phyloP scores from a whole-genome alignment of 2,888 invertebrate genomes.

The Lasioglossum zephyrum region DNA sequence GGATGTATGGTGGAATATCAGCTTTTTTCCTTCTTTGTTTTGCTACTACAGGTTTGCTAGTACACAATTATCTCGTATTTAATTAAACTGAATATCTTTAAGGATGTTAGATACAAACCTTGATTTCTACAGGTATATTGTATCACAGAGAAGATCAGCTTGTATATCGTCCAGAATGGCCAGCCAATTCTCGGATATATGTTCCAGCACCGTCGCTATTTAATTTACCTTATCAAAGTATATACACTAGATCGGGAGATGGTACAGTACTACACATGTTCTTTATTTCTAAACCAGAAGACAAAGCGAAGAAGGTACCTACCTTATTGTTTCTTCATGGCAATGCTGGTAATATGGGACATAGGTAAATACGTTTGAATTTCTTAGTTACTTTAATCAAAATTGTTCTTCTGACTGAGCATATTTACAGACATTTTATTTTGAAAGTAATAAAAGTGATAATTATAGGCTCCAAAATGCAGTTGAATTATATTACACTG shows the following conservation, averaged over 20 bases:
- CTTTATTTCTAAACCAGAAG: conserved; percentile 90
- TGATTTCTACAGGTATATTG: conserved; percentile 88
- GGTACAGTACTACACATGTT: conserved; percentile 92
- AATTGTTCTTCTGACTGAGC: not conserved
- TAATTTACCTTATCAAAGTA: conserved; percentile 94
- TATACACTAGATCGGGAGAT: conserved; percentile 91
- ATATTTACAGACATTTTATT: not conserved
- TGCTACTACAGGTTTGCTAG: conserved; percentile 87
- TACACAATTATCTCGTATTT: not conserved
- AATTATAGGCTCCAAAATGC: conserved; percentile 91
- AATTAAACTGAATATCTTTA: not conserved
- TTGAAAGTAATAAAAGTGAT: not conserved
- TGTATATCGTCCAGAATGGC: conserved; percentile 95
- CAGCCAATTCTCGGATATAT: conserved; percentile 94
- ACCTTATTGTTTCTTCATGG: conserved; percentile 97
- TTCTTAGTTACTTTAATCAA: not conserved
- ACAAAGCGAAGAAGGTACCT: conserved; percentile 89
- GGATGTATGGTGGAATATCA: conserved; percentile 92
- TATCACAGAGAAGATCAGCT: conserved; percentile 95
- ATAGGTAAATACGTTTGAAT: conserved; percentile 87
- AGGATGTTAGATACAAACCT: not conserved
- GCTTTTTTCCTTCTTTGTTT: conserved; percentile 89
- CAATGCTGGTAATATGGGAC: conserved; percentile 98
- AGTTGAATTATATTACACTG: conserved; percentile 92
- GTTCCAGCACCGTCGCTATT: conserved; percentile 94